Percentiles rank a stretch among this genome's conserved stretches.
Evolutionary conservation across 2,113 vertebrate genomes (phyloP).

Genomic region (Poicephalus meyeri): DNA sequence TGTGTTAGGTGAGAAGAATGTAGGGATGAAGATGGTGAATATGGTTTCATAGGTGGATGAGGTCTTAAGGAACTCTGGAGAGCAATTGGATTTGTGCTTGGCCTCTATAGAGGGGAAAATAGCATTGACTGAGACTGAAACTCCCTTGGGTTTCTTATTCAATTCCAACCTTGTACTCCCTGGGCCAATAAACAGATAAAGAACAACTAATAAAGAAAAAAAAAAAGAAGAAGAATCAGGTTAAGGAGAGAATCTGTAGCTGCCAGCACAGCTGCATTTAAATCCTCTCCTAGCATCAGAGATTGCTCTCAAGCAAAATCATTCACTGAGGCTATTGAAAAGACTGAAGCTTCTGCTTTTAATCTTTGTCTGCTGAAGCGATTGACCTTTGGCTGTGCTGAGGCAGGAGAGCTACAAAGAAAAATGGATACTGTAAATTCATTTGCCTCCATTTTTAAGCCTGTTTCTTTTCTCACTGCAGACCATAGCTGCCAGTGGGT

Average conservation of each 20-base stretch:
- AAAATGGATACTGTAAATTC: neutral
- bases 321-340: neutral
- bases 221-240: neutral
- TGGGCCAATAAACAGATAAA: conserved; percentile 50
- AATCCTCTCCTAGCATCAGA: neutral
- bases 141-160: conserved; percentile 37
- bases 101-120: conserved; percentile 39
- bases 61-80: conserved; percentile 22
- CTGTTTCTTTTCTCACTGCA: neutral
- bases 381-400: neutral
- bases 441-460: neutral
- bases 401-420: neutral
- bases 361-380: neutral
- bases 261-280: neutral
- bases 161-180: conserved; percentile 16
- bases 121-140: conserved; percentile 16
- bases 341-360: conserved; percentile 5
- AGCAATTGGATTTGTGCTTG: conserved; percentile 24
- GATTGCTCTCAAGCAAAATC: conserved; percentile 10
- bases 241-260: conserved; percentile 26
- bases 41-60: neutral
- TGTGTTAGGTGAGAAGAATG: neutral
- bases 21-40: neutral
- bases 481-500: neutral
- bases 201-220: conserved; percentile 36